These are phyloP conservation scores for Crocallis elinguaria DNA, from an alignment of 2,888 invertebrate species.

Conservation along the genomic window DNA sequence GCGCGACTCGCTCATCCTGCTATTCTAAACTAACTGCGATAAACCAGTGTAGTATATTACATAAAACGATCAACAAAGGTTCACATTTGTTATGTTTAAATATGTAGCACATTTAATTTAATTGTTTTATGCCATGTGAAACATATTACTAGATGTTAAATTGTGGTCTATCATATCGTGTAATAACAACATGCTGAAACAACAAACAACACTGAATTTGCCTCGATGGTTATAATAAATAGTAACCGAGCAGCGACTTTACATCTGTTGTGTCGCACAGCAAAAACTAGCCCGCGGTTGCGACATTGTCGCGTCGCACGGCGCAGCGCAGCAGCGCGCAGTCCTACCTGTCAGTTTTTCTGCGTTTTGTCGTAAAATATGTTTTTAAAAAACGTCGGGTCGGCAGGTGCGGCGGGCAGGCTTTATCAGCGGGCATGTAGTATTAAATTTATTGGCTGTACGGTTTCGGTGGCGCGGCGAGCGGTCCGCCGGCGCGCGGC, in stretches of 20 bases:
- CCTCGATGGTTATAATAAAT: background rate
- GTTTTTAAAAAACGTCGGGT: conserved; percentile 60
- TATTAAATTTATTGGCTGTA: conserved; percentile 68
- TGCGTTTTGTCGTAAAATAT: conserved; percentile 70
- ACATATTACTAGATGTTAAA: background rate
- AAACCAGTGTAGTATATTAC: too few species aligned
- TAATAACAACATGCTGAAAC: background rate
- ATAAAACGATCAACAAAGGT: too few species aligned
- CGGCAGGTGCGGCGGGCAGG: conserved; percentile 66
- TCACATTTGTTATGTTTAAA: too few species aligned
- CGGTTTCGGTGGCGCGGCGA: conserved; percentile 70
- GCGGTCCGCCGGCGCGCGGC: conserved; percentile 53
- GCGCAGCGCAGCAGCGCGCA: conserved; percentile 19
- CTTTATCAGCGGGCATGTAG: conserved; percentile 67
- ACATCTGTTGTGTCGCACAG: conserved; percentile 14
- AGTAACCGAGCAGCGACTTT: conserved; percentile 9
- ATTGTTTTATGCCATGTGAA: background rate
- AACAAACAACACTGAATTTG: conserved; percentile 3
- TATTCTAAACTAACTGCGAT: too few species aligned
- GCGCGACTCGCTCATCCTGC: too few species aligned
- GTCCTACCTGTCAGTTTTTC: conserved; percentile 61
- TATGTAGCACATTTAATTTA: too few species aligned
- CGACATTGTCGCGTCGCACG: conserved; percentile 30
- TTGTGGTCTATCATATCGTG: background rate
- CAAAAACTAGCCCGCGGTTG: conserved; percentile 12